Evolutionary conservation across 2,113 vertebrate species (phyloP), one percentile per base, ranked within the genome.

Genomic region (Toxotes jaculatrix): DNA sequence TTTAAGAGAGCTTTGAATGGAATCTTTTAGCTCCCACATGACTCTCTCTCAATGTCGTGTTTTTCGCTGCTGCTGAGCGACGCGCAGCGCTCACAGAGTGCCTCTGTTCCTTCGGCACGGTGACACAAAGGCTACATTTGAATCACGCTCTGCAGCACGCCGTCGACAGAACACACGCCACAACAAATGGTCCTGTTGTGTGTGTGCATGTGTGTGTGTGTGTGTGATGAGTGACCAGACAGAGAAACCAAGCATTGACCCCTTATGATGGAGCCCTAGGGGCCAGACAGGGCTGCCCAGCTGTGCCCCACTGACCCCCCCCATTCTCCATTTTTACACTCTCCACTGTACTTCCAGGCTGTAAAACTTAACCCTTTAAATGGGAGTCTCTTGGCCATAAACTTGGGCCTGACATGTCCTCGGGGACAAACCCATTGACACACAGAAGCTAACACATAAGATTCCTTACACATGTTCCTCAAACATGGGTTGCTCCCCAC

Each of bases 111-210:
- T 90, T 84, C 84, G 77, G 84, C 85, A 80, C 86, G 75, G 73
- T 81, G 85, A 91, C 95, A 96, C 94, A 95, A 96, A 97, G 95
- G 94, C 88, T 93, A 95, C 95, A 96, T 96, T 96, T 95, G 93
- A 94, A 93, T 91, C 93, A 87, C 77, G 90, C 89, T 89, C 83
- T 88, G 92, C 93, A 88, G 87, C 88, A 88, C 65, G 87, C 91
- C 82, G 85, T 93, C 93, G 92, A 95, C 88, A 77, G 89, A 93
- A 92, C 74, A 79, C 90, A 89, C 89, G 90, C 85, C 90, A 72
- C 89, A 95, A 97, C 96, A 97, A 97, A 96, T 87, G 94, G 88
- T 43, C 79, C 88, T 88, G 94, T 95, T 94, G 93, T 93, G 19
- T 93, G 93, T 92, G 93, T 92, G 84, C 7, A 38, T 31, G 17